These are phyloP conservation scores for Aradus depressus DNA, from an alignment of 2,888 invertebrate species.

Conservation along the genomic window DNA sequence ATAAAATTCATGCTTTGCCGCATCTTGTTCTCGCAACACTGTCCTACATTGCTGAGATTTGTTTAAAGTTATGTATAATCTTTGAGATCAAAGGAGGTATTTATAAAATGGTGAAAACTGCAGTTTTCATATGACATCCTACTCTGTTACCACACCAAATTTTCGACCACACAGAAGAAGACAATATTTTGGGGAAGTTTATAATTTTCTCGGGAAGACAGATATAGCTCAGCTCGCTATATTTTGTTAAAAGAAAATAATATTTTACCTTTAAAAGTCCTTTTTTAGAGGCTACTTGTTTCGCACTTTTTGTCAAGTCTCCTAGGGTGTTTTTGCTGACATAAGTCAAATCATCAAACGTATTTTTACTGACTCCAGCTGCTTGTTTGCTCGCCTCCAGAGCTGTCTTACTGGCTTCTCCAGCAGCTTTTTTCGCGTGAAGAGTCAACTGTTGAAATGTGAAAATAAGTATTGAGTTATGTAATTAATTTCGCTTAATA, in stretches of 20 bases:
- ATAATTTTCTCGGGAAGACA: too few relatives aligned
- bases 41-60: too few relatives aligned
- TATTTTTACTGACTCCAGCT: constrained; percentile 77
- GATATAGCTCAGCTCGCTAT: too few relatives aligned
- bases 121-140: neutral
- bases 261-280: constrained; percentile 62
- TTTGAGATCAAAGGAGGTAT: too few relatives aligned
- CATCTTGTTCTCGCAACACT: too few relatives aligned
- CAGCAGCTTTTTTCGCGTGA: constrained; percentile 75
- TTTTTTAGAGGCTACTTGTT: constrained; percentile 75
- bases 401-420: constrained; percentile 74
- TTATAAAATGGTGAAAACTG: too few relatives aligned
- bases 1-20: too few relatives aligned
- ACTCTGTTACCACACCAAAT: neutral
- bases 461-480: constrained; percentile 29
- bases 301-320: constrained; percentile 82
- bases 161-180: too few relatives aligned
- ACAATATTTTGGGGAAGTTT: too few relatives aligned
- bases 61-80: too few relatives aligned
- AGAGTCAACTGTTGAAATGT: constrained; percentile 53
- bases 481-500: neutral
- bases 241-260: constrained; percentile 27
- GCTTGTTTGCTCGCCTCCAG: constrained; percentile 79
- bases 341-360: constrained; percentile 75
- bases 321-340: constrained; percentile 83